Evolutionary conservation across 2,113 vertebrate genomes (phyloP).

Genomic region (Elephas maximus): DNA sequence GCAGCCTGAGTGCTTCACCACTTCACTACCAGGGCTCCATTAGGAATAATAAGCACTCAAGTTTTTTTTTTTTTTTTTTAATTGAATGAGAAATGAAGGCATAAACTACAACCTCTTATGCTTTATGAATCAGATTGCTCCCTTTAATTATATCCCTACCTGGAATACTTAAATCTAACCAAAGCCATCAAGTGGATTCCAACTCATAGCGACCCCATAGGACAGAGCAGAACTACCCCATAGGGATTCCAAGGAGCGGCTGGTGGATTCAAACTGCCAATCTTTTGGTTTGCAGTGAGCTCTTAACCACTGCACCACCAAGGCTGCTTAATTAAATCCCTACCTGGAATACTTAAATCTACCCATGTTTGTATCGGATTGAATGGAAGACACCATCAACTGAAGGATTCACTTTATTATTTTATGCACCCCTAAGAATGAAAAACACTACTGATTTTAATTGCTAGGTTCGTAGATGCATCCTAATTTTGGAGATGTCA

Average conservation of each 20-base stretch:
- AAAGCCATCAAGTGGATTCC: too few relatives aligned
- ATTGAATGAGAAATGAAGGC: conserved; percentile 6
- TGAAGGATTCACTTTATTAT: neutral
- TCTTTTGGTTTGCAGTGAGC: too few relatives aligned
- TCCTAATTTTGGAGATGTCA: neutral
- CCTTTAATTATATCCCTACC: neutral
- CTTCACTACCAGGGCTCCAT: too few relatives aligned
- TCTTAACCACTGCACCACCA: too few relatives aligned
- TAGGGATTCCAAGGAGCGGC: too few relatives aligned
- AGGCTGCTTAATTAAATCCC: too few relatives aligned
- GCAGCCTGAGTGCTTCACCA: too few relatives aligned
- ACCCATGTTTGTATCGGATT: neutral
- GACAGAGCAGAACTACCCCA: too few relatives aligned
- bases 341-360: neutral
- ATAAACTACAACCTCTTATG: neutral
- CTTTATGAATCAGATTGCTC: neutral
- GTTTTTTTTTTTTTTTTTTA: too few relatives aligned
- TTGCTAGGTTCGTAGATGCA: neutral
- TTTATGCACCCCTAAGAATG: neutral
- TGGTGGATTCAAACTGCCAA: too few relatives aligned
- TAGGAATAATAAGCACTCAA: neutral
- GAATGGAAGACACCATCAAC: neutral
- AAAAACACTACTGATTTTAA: neutral
- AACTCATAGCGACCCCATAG: too few relatives aligned
- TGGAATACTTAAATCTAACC: neutral